Evolutionary conservation across 1,140 invertebrate genomes (phyloP).

Genomic region (Lamellibrachia luymesi): DNA sequence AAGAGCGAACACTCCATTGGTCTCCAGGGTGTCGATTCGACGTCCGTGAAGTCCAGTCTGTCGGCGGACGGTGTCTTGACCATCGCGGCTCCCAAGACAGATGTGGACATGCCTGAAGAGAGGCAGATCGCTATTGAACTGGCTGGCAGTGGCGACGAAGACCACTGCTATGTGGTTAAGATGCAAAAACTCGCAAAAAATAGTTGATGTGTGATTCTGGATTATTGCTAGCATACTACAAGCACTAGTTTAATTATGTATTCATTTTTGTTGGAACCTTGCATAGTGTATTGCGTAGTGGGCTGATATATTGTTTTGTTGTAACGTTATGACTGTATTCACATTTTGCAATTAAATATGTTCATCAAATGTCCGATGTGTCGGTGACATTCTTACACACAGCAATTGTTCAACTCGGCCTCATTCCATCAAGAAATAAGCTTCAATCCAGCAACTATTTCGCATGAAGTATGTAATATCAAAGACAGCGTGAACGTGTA

Average conservation of each 20-base stretch:
- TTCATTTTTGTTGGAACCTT: not conserved
- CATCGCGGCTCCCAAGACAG: conserved; percentile 65
- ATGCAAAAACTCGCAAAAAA: not conserved
- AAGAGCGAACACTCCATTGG: conserved; percentile 29
- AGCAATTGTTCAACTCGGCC: not conserved
- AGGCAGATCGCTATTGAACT: conserved; percentile 35
- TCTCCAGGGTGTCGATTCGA: conserved; percentile 57
- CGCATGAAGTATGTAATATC: not conserved
- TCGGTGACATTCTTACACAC: not conserved
- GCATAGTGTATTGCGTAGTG: not conserved
- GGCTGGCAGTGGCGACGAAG: not conserved
- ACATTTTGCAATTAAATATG: not conserved
- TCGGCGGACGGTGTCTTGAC: conserved; percentile 75
- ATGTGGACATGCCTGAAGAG: conserved; percentile 34
- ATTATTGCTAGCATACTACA: not conserved
- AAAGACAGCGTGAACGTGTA: not conserved
- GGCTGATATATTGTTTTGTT: not conserved
- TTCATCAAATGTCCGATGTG: not conserved
- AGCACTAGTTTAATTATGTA: not conserved
- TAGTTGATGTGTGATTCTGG: no score
- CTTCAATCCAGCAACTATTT: not conserved
- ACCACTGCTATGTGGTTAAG: not conserved
- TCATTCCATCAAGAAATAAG: not conserved
- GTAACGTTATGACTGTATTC: not conserved
- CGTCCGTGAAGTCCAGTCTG: conserved; percentile 68